Evolutionary conservation across 2,797 vertebrate genomes (phyloP), one percentile per base, ranked within the genome.

Genomic region (Todus mexicanus): DNA sequence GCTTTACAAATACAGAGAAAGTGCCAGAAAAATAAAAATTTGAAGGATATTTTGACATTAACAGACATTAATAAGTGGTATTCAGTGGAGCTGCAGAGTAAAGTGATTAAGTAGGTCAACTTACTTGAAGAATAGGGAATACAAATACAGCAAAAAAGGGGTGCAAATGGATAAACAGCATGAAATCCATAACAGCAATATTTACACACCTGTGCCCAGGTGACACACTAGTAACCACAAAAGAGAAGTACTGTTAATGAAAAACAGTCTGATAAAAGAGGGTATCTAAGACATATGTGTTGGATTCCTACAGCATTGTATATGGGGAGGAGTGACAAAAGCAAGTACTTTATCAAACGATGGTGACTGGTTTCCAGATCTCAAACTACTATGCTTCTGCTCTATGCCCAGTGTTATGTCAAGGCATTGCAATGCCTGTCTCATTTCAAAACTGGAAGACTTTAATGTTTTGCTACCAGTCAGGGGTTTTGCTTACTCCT

Each of bases 61-160:
- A 69, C 59, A 92, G 50, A 77, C 65, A 59, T 38, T 83, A 93
- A 64, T 89, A 89, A 74, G 69, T 59, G 38, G 50, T 65, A 83
- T 31, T 83, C 25, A 10, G 61, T 63, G 43, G 47, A 92, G 51
- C 45, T 9, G 5, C 72, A 92, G 61, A 85, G 60, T 42, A 15
- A 84, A 89, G 72, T 87, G 57, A 74, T 83, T 72, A 95, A 93
- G 87, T 93, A 93, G 76, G 76, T 94, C 82, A 94, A 25, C 40
- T 80, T 85, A 37, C 64, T 80, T 80, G 43, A 47, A 74, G 53
- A 63, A 59, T 10, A 57, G 7, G 15, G 45, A 81, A 35, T 23
- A 43, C 90, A 87, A 90, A 51, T 21, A 80, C 76, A 17, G 8
- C 29, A 48, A 66, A 82, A 8, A 17, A 70, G 21, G 21, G 16